Percentiles rank a stretch among this genome's conserved stretches.
phyloP scores from a whole-genome alignment of 2,113 vertebrate species.

The Malurus alboscapulatus region DNA sequence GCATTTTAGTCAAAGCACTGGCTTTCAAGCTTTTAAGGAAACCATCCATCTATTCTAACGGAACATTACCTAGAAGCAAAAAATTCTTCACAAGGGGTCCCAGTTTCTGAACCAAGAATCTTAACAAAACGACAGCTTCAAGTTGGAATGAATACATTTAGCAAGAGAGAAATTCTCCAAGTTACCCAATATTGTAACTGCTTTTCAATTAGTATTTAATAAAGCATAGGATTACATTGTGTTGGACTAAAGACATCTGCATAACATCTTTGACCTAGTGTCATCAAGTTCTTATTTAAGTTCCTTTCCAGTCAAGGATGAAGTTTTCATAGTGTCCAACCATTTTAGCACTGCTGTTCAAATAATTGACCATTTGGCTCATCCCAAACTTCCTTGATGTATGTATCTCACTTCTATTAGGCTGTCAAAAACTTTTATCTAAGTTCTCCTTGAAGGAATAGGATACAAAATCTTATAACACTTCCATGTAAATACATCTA shows the following conservation, averaged over 20 bases:
- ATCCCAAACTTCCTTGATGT: background rate
- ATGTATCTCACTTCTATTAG: background rate
- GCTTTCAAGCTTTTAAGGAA: background rate
- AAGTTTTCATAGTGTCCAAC: background rate
- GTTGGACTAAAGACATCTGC: background rate
- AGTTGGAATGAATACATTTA: background rate
- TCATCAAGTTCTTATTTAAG: background rate
- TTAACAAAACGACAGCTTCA: background rate
- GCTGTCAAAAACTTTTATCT: background rate
- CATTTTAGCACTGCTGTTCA: background rate
- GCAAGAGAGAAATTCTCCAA: background rate
- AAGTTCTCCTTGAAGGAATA: background rate
- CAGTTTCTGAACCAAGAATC: background rate
- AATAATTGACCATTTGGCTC: background rate
- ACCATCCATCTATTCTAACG: background rate
- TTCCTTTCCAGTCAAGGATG: background rate
- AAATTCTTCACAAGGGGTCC: background rate
- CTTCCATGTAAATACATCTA: background rate
- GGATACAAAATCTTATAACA: background rate
- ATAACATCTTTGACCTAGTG: background rate
- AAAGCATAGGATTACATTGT: background rate
- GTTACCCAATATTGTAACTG: background rate
- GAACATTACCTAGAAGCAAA: background rate
- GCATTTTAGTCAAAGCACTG: background rate
- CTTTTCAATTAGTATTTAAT: background rate